phyloP scores from a whole-genome alignment of 1,140 invertebrate species.

The Triops cancriformis region DNA sequence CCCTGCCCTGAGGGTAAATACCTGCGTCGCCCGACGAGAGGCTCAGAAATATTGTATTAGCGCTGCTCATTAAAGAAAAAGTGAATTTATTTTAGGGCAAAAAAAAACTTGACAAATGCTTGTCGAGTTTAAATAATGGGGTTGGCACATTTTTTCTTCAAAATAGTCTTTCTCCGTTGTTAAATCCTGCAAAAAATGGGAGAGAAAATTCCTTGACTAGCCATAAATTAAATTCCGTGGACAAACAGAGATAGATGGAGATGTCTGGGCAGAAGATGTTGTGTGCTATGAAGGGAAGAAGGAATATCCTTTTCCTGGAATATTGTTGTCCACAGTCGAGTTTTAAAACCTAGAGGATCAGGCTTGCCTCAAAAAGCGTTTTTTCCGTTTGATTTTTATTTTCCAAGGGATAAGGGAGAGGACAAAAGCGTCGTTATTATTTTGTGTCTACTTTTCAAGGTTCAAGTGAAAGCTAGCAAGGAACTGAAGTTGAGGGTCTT shows the following conservation, averaged over 20 bases:
- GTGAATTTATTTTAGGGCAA: neutral
- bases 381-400: too few species aligned
- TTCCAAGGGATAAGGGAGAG: neutral
- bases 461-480: too few species aligned
- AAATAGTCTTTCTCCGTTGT: neutral
- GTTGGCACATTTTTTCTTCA: neutral
- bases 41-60: neutral
- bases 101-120: neutral
- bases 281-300: neutral
- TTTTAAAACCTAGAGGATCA: neutral
- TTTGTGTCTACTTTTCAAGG: neutral
- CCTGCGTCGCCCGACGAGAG: neutral
- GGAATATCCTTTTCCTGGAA: neutral
- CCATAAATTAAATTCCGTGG: constrained; percentile 14
- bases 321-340: neutral
- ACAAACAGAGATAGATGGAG: constrained; percentile 13
- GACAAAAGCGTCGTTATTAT: neutral
- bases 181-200: neutral
- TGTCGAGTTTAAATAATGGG: neutral
- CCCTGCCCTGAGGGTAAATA: neutral
- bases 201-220: neutral
- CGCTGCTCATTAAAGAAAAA: neutral
- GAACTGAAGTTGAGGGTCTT: neutral
- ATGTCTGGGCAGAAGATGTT: constrained; percentile 2
- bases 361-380: neutral